Conservation (phyloP, 2,888 invertebrate genomes). For the Leptopterna dolabrata region DNA sequence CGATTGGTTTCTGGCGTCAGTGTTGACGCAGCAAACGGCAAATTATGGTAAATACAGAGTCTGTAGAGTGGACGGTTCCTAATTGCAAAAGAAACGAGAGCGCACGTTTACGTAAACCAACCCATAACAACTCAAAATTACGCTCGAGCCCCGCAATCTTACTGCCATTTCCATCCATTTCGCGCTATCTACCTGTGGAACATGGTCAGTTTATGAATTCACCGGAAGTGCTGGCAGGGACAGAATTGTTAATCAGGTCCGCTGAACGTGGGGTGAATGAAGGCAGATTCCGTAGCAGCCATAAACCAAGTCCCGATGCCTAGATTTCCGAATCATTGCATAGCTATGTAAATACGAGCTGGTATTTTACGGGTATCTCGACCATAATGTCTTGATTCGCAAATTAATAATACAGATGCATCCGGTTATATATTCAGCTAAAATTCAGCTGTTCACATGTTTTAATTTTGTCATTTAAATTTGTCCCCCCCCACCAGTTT, state of each 20-base stretch:
- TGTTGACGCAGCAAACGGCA: too few relatives aligned
- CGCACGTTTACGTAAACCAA: background rate
- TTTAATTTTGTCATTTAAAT: too few relatives aligned
- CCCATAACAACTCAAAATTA: background rate
- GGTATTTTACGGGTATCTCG: background rate
- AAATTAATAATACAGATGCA: too few relatives aligned
- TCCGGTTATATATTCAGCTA: too few relatives aligned
- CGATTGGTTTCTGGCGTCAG: too few relatives aligned
- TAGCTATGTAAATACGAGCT: background rate
- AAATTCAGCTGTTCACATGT: too few relatives aligned
- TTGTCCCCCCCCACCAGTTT: too few relatives aligned
- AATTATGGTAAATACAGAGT: too few relatives aligned
- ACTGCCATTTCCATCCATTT: background rate
- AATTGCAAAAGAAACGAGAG: background rate
- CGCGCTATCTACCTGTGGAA: background rate
- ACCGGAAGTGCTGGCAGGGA: background rate
- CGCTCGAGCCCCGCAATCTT: background rate
- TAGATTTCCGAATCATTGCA: background rate
- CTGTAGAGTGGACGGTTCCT: background rate
- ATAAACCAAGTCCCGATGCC: background rate
- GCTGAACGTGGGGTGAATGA: background rate
- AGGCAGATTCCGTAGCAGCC: background rate
- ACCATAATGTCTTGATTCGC: background rate
- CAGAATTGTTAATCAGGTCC: background rate
- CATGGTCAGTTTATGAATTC: background rate